Evolutionary conservation across 2,797 vertebrate species (phyloP).

Genomic region (Petrocephalus sullivani): DNA sequence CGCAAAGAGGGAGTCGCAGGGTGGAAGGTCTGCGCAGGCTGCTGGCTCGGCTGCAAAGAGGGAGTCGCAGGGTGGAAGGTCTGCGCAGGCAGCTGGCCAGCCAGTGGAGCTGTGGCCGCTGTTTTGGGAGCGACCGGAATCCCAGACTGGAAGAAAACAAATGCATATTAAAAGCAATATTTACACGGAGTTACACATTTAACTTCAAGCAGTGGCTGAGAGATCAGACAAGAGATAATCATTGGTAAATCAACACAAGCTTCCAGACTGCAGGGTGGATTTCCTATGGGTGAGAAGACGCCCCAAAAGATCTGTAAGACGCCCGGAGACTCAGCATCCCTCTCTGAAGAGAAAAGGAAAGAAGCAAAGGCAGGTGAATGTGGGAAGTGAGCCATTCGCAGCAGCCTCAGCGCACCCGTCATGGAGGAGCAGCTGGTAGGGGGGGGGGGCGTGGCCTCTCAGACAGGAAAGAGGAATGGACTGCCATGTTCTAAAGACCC

Average conservation of each 20-base stretch:
- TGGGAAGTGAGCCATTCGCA: constrained; percentile 17
- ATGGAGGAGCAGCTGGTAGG: constrained; percentile 26
- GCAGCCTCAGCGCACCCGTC: constrained; percentile 23
- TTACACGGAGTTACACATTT: not conserved
- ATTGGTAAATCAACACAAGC: not conserved
- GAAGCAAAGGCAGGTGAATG: not conserved
- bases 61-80: constrained; percentile 30
- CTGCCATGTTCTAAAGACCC: constrained; percentile 4
- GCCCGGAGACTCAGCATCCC: not conserved
- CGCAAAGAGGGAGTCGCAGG: constrained; percentile 26
- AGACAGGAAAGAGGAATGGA: not conserved
- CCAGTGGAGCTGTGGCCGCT: constrained; percentile 45
- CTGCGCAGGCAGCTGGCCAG: constrained; percentile 60
- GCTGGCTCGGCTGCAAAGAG: constrained; percentile 19
- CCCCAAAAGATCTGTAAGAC: not conserved
- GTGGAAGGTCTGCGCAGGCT: constrained; percentile 48
- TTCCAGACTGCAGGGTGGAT: not conserved
- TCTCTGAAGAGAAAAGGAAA: not conserved
- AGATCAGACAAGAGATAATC: constrained; percentile 21
- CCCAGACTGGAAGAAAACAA: constrained; percentile 47
- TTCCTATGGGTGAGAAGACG: constrained; percentile 26
- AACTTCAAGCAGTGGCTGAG: not conserved
- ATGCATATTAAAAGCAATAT: not conserved
- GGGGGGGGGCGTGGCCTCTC: not conserved
- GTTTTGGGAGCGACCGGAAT: constrained; percentile 41